Evolutionary conservation across 2,113 vertebrate species (phyloP).

Genomic region (Dipodomys stephensi): DNA sequence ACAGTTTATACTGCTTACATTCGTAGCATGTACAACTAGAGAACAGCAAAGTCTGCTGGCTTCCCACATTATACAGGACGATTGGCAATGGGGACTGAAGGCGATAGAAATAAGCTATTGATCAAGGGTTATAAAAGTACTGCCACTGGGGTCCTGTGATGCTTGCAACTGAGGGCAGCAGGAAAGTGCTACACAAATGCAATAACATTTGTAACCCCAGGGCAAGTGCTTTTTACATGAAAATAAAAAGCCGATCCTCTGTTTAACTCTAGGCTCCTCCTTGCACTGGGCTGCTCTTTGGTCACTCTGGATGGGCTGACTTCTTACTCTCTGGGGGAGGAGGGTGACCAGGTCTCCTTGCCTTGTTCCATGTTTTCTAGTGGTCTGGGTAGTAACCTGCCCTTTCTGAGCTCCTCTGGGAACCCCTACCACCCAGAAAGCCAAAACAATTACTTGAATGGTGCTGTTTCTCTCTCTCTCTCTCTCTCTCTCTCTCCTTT

Average conservation of each 20-base stretch:
- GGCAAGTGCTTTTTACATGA: slow-evolving; percentile 81
- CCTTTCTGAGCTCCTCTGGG: neutral
- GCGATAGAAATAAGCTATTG: slow-evolving; percentile 83
- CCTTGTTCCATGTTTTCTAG: neutral
- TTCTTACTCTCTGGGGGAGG: neutral
- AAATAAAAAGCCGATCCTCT: slow-evolving; percentile 78
- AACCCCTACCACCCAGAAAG: neutral
- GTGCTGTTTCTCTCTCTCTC: neutral
- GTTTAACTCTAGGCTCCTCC: slow-evolving; percentile 70
- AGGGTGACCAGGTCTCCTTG: neutral
- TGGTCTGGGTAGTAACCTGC: neutral
- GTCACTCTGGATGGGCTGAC: neutral
- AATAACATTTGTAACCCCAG: slow-evolving; percentile 81
- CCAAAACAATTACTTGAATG: neutral
- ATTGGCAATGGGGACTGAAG: slow-evolving; percentile 80
- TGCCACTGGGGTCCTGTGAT: slow-evolving; percentile 76
- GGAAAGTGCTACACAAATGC: slow-evolving; percentile 79
- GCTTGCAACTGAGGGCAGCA: slow-evolving; percentile 68
- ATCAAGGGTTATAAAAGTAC: slow-evolving; percentile 82
- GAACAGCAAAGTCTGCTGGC: neutral
- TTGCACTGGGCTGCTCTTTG: slow-evolving; percentile 47
- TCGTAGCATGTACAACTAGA: slow-evolving; percentile 62
- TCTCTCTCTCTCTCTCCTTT: too few relatives aligned
- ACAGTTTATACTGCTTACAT: slow-evolving; percentile 47
- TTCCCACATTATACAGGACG: slow-evolving; percentile 63